Evolutionary conservation across 2,888 invertebrate species (phyloP).

Genomic region (Clistopyga incitator): DNA sequence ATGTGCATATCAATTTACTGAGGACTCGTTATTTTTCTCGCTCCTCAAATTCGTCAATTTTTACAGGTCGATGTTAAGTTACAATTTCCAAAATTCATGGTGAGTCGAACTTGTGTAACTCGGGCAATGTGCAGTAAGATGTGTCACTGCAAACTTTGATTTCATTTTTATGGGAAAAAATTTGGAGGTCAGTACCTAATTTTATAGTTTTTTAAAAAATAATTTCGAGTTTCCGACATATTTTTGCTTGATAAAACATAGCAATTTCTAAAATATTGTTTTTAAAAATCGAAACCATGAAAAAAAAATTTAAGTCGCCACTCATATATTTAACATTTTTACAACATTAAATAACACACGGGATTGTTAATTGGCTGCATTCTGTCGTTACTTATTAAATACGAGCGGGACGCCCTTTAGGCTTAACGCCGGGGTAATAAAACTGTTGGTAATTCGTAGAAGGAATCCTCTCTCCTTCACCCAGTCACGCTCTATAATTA

Average conservation of each 20-base stretch:
- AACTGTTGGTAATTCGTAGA: conserved; percentile 54
- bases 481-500: conserved; percentile 54
- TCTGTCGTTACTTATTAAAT: neutral
- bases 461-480: conserved; percentile 43
- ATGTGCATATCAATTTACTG: conserved; percentile 1
- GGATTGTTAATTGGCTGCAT: neutral
- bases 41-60: conserved; percentile 8
- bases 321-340: neutral
- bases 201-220: too few relatives aligned
- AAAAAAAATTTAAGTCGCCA: too few relatives aligned
- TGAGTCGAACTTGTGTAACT: neutral
- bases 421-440: conserved; percentile 53
- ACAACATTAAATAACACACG: neutral
- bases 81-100: neutral
- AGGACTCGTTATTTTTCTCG: neutral
- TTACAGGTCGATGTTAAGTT: neutral
- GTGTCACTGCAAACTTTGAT: neutral
- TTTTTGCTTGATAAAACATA: too few relatives aligned
- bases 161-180: too few relatives aligned
- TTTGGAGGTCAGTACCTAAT: too few relatives aligned
- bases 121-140: neutral
- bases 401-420: conserved; percentile 57
- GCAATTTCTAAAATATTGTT: too few relatives aligned
- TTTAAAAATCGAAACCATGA: too few relatives aligned
- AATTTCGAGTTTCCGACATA: too few relatives aligned